Conservation (phyloP, 2,113 vertebrate genomes). For the Bos javanicus region DNA sequence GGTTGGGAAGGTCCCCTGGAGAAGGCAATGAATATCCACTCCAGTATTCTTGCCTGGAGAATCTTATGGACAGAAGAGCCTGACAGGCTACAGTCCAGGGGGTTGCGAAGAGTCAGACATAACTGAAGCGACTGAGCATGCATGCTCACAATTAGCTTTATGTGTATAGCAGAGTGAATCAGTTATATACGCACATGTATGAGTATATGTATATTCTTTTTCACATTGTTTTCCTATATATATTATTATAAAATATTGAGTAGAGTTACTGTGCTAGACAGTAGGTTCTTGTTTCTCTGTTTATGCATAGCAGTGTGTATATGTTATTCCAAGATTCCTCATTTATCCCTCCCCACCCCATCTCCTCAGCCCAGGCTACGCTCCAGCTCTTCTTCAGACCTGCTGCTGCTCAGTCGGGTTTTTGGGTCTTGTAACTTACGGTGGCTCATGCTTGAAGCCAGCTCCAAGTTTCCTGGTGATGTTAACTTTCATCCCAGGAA, state of each 20-base stretch:
- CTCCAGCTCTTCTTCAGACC: not conserved
- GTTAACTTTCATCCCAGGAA: not conserved
- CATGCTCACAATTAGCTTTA: not conserved
- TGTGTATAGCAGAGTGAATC: not conserved
- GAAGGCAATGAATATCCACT: not conserved
- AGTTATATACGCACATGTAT: not conserved
- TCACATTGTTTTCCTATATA: not conserved
- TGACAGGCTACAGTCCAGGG: not conserved
- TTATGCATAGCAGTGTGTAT: not conserved
- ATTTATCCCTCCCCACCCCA: not conserved
- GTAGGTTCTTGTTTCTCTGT: not conserved
- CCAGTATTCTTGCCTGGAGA: not conserved
- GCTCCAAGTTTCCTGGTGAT: not conserved
- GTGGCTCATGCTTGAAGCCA: not conserved
- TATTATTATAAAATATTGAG: not conserved
- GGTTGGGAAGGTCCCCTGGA: not conserved
- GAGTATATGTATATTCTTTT: not conserved
- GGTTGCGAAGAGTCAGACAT: not conserved
- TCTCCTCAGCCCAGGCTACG: not conserved
- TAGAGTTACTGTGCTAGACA: not conserved
- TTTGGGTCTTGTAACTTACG: not conserved
- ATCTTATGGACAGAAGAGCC: not conserved
- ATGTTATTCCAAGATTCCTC: not conserved
- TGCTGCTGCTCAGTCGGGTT: not conserved
- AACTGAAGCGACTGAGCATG: accelerated